Evolutionary conservation across 2,797 vertebrate genomes (phyloP).

Genomic region (Siniperca obscura): DNA sequence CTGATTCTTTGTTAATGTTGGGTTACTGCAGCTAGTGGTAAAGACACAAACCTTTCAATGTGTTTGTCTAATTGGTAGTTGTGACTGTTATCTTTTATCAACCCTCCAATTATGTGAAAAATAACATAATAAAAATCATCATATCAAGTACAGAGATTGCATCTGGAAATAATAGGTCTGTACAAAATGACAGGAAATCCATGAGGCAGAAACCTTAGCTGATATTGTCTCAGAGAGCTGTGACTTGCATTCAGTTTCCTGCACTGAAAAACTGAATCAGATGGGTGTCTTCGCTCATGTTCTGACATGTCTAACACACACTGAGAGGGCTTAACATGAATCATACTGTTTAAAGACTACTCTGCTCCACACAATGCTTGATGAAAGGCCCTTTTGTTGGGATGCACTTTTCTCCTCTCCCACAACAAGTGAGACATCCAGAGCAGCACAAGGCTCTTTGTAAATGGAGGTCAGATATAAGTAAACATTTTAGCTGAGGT

Average conservation of each 20-base stretch:
- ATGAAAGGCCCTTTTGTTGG: constrained; percentile 63
- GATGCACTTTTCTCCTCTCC: constrained; percentile 46
- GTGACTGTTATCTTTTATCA: background rate
- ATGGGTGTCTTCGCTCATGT: constrained; percentile 63
- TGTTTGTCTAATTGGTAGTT: constrained; percentile 24
- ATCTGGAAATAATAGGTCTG: constrained; percentile 7
- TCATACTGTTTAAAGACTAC: constrained; percentile 61
- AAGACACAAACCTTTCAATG: constrained; percentile 3
- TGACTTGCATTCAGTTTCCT: constrained; percentile 47
- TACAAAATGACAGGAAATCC: constrained; percentile 45
- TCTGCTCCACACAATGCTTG: constrained; percentile 48
- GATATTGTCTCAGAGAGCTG: constrained; percentile 12
- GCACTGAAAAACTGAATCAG: constrained; percentile 44
- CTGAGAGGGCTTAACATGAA: constrained; percentile 59
- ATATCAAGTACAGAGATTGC: background rate
- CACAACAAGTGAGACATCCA: constrained; percentile 62
- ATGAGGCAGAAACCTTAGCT: constrained; percentile 32
- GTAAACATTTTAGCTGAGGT: constrained; percentile 57
- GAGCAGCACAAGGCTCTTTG: constrained; percentile 47
- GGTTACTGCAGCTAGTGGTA: background rate
- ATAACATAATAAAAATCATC: background rate
- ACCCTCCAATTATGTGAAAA: constrained; percentile 12
- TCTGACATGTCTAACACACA: constrained; percentile 64
- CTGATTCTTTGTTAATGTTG: constrained; percentile 3
- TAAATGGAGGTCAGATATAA: constrained; percentile 63